These are phyloP conservation scores for Danio jaintianensis DNA, from an alignment of 2,797 vertebrate genomes.

Conservation along the genomic window DNA sequence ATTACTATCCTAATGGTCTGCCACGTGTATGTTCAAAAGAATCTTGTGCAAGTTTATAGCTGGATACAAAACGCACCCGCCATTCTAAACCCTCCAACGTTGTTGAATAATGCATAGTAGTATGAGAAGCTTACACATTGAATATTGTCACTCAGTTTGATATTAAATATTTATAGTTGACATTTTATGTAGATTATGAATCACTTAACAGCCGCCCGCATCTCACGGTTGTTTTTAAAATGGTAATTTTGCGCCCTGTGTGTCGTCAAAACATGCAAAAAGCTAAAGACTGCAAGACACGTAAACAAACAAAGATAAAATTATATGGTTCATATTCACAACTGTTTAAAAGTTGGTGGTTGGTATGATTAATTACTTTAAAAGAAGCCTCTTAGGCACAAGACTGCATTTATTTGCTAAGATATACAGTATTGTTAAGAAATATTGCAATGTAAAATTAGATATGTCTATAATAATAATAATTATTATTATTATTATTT, in stretches of 20 bases:
- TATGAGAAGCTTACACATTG: slow-evolving; percentile 69
- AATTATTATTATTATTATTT: no score
- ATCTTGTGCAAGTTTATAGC: slow-evolving; percentile 48
- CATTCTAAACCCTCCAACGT: slow-evolving; percentile 59
- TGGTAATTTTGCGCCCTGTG: slow-evolving; percentile 66
- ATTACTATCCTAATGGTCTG: slow-evolving; percentile 32
- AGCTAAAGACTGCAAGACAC: slow-evolving; percentile 45
- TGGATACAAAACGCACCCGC: slow-evolving; percentile 68
- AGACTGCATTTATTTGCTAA: background rate
- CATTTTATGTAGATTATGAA: slow-evolving; percentile 77
- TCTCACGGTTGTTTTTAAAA: slow-evolving; percentile 70
- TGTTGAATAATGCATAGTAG: slow-evolving; percentile 77
- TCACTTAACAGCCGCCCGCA: slow-evolving; percentile 65
- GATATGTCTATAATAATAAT: no score
- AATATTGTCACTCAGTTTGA: slow-evolving; percentile 77
- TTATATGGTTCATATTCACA: slow-evolving; percentile 10
- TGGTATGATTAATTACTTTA: background rate
- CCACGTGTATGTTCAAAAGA: background rate
- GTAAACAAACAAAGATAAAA: slow-evolving; percentile 56
- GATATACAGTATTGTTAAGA: background rate
- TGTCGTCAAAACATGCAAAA: slow-evolving; percentile 52
- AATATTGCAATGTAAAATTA: background rate
- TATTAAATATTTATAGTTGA: slow-evolving; percentile 81
- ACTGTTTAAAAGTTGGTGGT: background rate
- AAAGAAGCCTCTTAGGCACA: background rate